Base-by-base conservation (phyloP, 2,888 invertebrate genomes). In the Hirtodrosophila duncani region DNA sequence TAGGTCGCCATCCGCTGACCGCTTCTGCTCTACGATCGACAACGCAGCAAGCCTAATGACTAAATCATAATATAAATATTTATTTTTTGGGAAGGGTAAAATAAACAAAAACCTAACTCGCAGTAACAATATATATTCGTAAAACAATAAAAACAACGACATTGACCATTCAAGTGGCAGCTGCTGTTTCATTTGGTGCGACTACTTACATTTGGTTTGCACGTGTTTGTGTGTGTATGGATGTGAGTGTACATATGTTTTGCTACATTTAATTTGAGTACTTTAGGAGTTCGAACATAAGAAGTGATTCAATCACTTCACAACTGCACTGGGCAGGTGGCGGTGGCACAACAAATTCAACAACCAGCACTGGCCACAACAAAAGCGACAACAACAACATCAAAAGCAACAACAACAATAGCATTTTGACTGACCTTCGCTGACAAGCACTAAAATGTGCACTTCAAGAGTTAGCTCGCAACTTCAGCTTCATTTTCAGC, bases 161-260 rank as follows among this genome's bases (percentile, higher is more conserved):
- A 81, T 80, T 75, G 82, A 82, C 81, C 81, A 81, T 55, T 56
- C 57, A 60, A 81, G 80, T 67, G 82, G 43, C n/a, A n/a, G n/a
- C n/a, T n/a, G n/a, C n/a, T n/a, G n/a, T 20, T 11, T 24, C 56
- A 55, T 42, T 51, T 30, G 56, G 56, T 30, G 50, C 30, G 57
- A 18, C 50, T 56, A 23, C 16, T 56, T 14, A 51, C 43, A 41
- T 17, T 53, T n/a, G n/a, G n/a, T 29, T 29, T 3, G 10, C 2
- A n/a, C 13, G 7, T 2, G 29, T 29, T 3, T 29, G 10, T 29
- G 3, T 29, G 7, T 9, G 3, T n/a, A n/a, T n/a, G n/a, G n/a
- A n/a, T n/a, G n/a, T n/a, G n/a, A n/a, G n/a, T n/a, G n/a, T n/a
- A n/a, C 10, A n/a, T n/a, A 27, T 9, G 8, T 4, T 33, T 10